Conservation (phyloP, 1,140 invertebrate species). For the Saccostrea glomerata region DNA sequence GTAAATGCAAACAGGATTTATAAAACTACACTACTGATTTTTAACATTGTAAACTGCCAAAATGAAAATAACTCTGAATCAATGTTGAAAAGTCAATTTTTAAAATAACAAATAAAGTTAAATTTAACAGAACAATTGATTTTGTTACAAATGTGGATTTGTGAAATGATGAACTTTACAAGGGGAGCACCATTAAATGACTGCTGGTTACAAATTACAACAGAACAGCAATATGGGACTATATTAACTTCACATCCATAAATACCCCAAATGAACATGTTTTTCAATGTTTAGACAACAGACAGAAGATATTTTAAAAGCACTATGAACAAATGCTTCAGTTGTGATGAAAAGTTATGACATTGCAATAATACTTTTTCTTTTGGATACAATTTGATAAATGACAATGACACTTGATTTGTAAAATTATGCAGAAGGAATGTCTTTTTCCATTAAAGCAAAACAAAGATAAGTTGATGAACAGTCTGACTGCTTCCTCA, state of each 20-base stretch:
- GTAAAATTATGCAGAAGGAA: constrained; percentile 24
- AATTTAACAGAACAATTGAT: background rate
- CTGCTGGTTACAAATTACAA: constrained; percentile 3
- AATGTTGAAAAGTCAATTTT: background rate
- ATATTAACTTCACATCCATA: constrained; percentile 11
- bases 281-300: background rate
- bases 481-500: background rate
- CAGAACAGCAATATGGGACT: constrained; percentile 17
- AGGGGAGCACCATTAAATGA: constrained; percentile 17
- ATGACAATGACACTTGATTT: background rate
- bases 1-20: background rate
- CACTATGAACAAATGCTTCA: background rate
- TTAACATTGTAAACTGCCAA: background rate
- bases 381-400: background rate
- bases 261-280: background rate
- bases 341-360: background rate
- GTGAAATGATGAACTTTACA: background rate
- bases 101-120: background rate
- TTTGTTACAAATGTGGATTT: background rate
- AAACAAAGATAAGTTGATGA: background rate
- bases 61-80: background rate
- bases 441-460: constrained; percentile 8
- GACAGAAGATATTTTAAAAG: background rate
- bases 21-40: background rate
- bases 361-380: background rate